Evolutionary conservation across 2,888 invertebrate genomes (phyloP).

Genomic region (Drosophila siamana): DNA sequence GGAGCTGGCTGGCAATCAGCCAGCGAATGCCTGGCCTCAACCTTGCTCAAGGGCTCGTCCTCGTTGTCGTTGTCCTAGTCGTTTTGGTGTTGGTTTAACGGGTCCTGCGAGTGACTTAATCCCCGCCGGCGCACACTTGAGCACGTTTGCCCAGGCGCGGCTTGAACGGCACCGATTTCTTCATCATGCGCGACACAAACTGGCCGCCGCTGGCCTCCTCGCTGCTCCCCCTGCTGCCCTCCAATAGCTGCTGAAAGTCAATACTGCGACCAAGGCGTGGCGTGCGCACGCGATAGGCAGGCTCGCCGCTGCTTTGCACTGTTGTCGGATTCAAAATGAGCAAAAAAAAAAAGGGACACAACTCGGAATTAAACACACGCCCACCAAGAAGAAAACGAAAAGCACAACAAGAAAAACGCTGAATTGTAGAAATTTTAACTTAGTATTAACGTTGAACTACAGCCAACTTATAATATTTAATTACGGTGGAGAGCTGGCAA

Average conservation of each 20-base stretch:
- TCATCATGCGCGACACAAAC: constrained; percentile 86
- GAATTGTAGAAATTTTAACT: background rate
- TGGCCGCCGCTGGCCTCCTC: constrained; percentile 81
- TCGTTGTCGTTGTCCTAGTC: constrained; percentile 28
- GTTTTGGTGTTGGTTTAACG: constrained; percentile 23
- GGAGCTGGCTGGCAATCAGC: constrained; percentile 56
- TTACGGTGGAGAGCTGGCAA: background rate
- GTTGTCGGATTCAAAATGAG: background rate
- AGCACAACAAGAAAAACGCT: background rate
- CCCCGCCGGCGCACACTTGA: constrained; percentile 73
- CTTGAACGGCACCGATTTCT: constrained; percentile 85
- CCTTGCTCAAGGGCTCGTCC: constrained; percentile 67
- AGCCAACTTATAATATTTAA: background rate
- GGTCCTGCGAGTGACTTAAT: constrained; percentile 67
- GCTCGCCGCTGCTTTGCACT: constrained; percentile 82
- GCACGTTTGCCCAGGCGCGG: constrained; percentile 85
- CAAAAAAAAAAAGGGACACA: background rate
- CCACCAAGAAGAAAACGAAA: background rate
- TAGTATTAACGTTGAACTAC: background rate
- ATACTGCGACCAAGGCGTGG: constrained; percentile 86
- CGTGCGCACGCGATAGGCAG: constrained; percentile 82
- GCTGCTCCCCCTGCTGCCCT: constrained; percentile 29
- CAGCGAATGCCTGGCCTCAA: constrained; percentile 68
- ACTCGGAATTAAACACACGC: constrained; percentile 18
- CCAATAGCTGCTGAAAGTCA: constrained; percentile 80